A percentile compares a stretch with the other conserved stretches of the same genome.
Conservation (phyloP, 1,140 invertebrate species). For the Bombus vancouverensis region DNA sequence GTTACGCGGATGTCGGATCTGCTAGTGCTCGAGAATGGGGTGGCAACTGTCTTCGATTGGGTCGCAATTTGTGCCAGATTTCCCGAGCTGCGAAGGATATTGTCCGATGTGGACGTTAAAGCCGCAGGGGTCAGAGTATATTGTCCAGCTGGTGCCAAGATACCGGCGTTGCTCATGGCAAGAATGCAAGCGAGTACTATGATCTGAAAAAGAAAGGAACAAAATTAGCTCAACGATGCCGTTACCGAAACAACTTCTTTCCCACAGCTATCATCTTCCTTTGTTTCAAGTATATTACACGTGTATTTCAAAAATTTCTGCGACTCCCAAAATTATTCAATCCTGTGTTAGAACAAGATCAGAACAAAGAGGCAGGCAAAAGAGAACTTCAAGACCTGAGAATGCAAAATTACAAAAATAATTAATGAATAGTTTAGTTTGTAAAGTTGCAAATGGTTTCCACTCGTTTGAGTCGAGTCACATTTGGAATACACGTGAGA, state of each 20-base stretch:
- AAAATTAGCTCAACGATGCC: not conserved
- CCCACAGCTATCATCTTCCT: not conserved
- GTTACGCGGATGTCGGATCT: slow-evolving; percentile 86
- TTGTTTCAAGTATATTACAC: not conserved
- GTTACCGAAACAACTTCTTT: not conserved
- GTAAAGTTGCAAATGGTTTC: not conserved
- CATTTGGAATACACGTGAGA: not conserved
- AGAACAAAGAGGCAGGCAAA: not conserved
- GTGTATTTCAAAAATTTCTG: not conserved
- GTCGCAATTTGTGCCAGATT: slow-evolving; percentile 86
- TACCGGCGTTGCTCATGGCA: slow-evolving; percentile 76
- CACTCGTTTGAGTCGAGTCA: not conserved
- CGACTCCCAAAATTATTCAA: not conserved
- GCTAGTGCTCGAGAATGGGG: slow-evolving; percentile 87
- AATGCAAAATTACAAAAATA: not conserved
- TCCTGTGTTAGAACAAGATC: not conserved
- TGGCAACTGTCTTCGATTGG: slow-evolving; percentile 86
- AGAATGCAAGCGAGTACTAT: slow-evolving; percentile 79
- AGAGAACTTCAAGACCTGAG: not conserved
- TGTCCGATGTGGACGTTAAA: slow-evolving; percentile 84
- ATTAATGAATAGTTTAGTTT: not conserved
- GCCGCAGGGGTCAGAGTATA: slow-evolving; percentile 79
- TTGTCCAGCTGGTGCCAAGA: slow-evolving; percentile 53
- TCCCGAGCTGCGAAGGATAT: slow-evolving; percentile 85
- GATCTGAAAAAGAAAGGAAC: slow-evolving; percentile 75